Conservation (phyloP, 2,113 vertebrate genomes). For the Sterna hirundo region DNA sequence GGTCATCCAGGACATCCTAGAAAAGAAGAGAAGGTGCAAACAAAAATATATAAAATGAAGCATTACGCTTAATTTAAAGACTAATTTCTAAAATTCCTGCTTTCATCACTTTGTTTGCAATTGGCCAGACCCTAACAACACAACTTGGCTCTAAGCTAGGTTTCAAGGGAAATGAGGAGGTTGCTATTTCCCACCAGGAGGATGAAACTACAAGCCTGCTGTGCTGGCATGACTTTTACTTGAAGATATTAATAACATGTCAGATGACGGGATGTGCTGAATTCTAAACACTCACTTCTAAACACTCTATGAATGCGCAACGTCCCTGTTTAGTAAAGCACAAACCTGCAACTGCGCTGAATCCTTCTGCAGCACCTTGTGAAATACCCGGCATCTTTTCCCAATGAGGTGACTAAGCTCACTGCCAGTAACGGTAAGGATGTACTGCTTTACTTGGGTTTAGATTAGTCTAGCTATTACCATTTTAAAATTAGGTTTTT, state of each 20-base stretch:
- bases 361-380: background rate
- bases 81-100: background rate
- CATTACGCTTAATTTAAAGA: background rate
- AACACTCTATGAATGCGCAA: background rate
- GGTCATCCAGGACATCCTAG: background rate
- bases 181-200: background rate
- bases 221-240: background rate
- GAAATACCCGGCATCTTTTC: background rate
- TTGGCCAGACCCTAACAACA: background rate
- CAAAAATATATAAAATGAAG: background rate
- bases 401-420: background rate
- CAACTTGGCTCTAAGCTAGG: background rate
- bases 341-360: background rate
- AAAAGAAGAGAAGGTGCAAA: background rate
- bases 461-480: background rate
- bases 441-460: background rate
- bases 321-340: background rate
- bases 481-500: background rate
- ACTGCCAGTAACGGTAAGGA: background rate
- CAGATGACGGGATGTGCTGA: background rate
- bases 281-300: background rate
- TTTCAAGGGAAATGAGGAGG: background rate
- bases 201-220: background rate
- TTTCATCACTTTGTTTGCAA: background rate
- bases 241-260: background rate